Conservation (phyloP, 2,113 vertebrate genomes). For the Paracanthobrama guichenoti region DNA sequence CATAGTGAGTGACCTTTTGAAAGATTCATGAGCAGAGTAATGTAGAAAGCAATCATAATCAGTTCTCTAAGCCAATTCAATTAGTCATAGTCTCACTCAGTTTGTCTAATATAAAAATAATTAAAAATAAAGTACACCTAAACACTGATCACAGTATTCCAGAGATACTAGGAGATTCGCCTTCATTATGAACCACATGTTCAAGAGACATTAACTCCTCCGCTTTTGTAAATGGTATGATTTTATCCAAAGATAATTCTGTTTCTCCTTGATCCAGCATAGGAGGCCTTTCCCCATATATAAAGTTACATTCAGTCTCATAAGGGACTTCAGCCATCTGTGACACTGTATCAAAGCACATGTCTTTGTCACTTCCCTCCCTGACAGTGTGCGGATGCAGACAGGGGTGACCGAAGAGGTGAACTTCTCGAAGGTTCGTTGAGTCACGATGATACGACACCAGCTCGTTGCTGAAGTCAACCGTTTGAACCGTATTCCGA, state of each 20-base stretch:
- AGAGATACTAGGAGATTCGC: not conserved
- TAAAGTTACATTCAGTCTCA: slow-evolving; percentile 50
- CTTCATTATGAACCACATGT: not conserved
- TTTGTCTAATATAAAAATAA: not conserved
- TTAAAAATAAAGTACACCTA: not conserved
- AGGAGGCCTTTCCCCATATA: slow-evolving; percentile 65
- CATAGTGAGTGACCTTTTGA: slow-evolving; percentile 14
- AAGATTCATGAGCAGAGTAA: not conserved
- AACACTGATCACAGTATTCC: slow-evolving; percentile 24
- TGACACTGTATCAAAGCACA: slow-evolving; percentile 45
- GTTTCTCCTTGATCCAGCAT: slow-evolving; percentile 45
- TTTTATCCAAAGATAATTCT: slow-evolving; percentile 67
- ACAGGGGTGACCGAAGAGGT: slow-evolving; percentile 30
- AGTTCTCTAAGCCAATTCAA: not conserved
- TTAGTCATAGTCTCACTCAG: not conserved
- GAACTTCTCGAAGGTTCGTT: slow-evolving; percentile 24
- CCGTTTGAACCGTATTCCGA: slow-evolving; percentile 80
- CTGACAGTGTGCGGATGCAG: slow-evolving; percentile 41
- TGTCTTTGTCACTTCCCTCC: slow-evolving; percentile 30
- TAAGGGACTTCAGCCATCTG: slow-evolving; percentile 35
- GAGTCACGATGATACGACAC: slow-evolving; percentile 86
- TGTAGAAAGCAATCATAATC: not conserved
- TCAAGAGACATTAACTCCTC: not conserved
- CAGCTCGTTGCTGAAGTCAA: slow-evolving; percentile 89
- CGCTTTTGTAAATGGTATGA: slow-evolving; percentile 67